These are phyloP conservation scores for Sphecodes monilicornis DNA, from an alignment of 2,888 invertebrate species.

Conservation along the genomic window DNA sequence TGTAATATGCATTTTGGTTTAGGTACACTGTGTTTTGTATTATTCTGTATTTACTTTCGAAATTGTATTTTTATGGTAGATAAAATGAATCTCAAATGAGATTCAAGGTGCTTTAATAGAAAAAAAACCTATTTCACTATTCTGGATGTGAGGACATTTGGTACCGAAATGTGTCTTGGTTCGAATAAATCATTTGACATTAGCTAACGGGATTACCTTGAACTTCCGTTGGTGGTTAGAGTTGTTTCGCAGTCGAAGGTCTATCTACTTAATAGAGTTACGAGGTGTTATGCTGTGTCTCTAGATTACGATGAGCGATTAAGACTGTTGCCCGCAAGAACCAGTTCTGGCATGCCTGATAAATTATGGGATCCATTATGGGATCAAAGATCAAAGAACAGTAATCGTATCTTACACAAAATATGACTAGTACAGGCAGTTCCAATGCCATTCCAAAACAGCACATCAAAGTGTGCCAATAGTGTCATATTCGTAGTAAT, in stretches of 20 bases:
- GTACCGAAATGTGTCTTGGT: neutral
- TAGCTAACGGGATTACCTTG: neutral
- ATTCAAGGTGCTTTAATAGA: no score
- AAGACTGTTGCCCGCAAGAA: neutral
- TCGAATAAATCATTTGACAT: neutral
- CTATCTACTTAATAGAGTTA: neutral
- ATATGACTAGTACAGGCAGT: neutral
- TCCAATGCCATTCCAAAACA: no score
- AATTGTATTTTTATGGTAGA: no score
- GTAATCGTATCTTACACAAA: neutral
- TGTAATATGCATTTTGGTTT: no score
- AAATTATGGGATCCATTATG: no score
- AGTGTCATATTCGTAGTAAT: no score
- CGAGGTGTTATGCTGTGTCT: neutral
- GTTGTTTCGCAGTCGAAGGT: neutral
- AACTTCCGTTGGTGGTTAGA: neutral
- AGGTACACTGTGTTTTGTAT: no score
- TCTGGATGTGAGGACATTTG: neutral
- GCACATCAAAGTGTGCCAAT: no score
- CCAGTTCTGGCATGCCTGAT: neutral
- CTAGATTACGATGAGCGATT: slow-evolving; percentile 2
- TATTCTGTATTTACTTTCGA: no score
- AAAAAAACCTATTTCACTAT: neutral
- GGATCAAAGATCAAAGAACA: neutral
- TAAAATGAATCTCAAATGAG: no score